These are phyloP conservation scores for Caenorhabditis auriculariae DNA, from an alignment of 2,888 invertebrate species.

Conservation along the genomic window DNA sequence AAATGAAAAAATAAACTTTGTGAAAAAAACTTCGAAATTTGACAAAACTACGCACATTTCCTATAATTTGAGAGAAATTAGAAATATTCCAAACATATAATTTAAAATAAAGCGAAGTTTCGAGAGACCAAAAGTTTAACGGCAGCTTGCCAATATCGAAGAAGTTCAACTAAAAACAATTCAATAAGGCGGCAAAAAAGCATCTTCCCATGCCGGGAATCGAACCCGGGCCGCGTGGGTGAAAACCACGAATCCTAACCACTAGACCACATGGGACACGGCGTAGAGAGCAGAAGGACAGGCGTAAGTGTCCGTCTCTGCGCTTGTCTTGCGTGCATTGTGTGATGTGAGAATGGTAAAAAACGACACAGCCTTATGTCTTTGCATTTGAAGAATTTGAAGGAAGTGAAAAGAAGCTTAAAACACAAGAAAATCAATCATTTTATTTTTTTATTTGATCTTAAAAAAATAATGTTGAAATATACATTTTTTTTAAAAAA, in stretches of 20 bases:
- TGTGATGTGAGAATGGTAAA: no score
- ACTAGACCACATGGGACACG: slow-evolving; percentile 53
- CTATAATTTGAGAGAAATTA: not conserved
- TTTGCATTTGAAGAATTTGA: not conserved
- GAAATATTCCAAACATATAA: not conserved
- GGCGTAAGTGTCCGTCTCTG: no score
- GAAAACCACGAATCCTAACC: slow-evolving; percentile 59
- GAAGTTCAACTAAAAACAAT: no score
- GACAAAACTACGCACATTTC: not conserved
- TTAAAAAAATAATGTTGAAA: not conserved
- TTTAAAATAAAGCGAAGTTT: not conserved
- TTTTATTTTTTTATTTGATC: no score
- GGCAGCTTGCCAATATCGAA: no score
- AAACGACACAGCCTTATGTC: no score
- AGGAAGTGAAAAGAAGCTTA: not conserved
- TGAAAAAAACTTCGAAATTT: not conserved
- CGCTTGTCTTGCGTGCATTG: no score
- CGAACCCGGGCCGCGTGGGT: slow-evolving; percentile 59
- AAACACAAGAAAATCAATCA: not conserved
- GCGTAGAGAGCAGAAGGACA: no score
- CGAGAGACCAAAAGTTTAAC: not conserved
- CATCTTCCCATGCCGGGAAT: slow-evolving; percentile 60
- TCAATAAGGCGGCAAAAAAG: no score
- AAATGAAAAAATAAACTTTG: no score
- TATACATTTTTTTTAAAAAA: not conserved